phyloP scores from a whole-genome alignment of 2,113 vertebrate species.

The Nothoprocta perdicaria region DNA sequence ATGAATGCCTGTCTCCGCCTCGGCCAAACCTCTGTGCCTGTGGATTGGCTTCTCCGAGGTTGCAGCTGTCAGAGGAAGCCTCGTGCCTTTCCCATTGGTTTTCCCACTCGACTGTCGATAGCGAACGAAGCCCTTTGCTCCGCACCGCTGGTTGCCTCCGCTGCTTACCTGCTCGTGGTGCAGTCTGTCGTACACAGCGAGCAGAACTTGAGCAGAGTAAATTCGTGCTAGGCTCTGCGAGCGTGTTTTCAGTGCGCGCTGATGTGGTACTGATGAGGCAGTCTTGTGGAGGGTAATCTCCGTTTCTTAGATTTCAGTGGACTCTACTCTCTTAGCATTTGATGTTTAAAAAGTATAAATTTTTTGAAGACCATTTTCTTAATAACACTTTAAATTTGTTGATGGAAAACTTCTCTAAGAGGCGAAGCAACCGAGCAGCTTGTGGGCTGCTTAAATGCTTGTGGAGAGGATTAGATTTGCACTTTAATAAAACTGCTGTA shows the following conservation, averaged over 20 bases:
- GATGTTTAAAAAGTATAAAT: neutral
- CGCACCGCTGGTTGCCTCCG: neutral
- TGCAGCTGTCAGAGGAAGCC: constrained; percentile 76
- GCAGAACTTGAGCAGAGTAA: neutral
- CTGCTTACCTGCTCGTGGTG: constrained; percentile 1
- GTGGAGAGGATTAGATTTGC: neutral
- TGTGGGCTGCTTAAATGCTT: neutral
- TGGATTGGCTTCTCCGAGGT: constrained; percentile 77
- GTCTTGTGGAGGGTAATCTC: neutral
- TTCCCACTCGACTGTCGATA: constrained; percentile 58
- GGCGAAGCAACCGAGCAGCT: neutral
- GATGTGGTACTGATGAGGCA: neutral
- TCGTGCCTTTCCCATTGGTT: constrained; percentile 49
- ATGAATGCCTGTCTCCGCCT: constrained; percentile 81
- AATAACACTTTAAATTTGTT: neutral
- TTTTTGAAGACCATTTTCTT: neutral
- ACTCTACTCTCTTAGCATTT: neutral
- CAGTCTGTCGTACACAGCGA: fast-evolving
- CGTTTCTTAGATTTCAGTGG: neutral
- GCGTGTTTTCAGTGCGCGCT: neutral
- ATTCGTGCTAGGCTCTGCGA: neutral
- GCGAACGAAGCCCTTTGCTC: constrained; percentile 47
- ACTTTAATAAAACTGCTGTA: neutral
- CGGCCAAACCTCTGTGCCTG: constrained; percentile 65
- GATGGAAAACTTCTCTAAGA: neutral